phyloP scores from a whole-genome alignment of 2,888 invertebrate species.

The Arge pagana region DNA sequence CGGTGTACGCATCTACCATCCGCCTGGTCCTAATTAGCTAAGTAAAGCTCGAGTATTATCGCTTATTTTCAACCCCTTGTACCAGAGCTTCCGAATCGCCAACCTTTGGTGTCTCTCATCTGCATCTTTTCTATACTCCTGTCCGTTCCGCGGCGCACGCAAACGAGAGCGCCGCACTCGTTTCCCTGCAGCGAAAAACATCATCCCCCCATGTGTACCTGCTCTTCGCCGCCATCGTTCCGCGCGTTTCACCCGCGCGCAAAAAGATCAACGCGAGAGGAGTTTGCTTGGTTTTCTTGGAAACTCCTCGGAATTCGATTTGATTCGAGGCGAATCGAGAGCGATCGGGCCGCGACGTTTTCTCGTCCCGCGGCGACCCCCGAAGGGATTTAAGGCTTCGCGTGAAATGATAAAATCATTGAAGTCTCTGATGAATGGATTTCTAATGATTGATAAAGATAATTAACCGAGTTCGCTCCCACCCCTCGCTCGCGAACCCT shows the following conservation, averaged over 20 bases:
- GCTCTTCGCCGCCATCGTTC: too few relatives aligned
- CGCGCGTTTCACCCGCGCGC: not conserved
- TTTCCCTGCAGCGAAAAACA: too few relatives aligned
- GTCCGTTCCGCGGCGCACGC: too few relatives aligned
- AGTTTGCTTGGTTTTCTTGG: not conserved
- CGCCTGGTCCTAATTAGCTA: conserved; percentile 56
- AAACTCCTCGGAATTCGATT: not conserved
- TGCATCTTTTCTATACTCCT: conserved; percentile 5
- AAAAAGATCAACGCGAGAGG: not conserved
- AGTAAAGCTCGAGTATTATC: conserved; percentile 57
- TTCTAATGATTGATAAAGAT: conserved; percentile 51
- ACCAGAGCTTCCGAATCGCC: conserved; percentile 18
- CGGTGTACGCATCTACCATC: not conserved
- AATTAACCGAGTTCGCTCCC: conserved; percentile 42
- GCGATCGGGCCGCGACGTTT: not conserved
- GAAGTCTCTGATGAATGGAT: conserved; percentile 40
- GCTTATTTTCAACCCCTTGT: conserved; percentile 53
- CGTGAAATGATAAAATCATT: conserved; percentile 32
- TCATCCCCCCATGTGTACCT: too few relatives aligned
- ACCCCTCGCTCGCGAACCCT: conserved; percentile 21
- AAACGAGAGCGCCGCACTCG: too few relatives aligned
- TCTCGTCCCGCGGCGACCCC: conserved; percentile 24
- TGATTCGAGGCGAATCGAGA: too few relatives aligned
- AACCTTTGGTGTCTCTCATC: conserved; percentile 17
- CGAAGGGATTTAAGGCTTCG: conserved; percentile 28